Evolutionary conservation across 2,113 vertebrate genomes (phyloP), one percentile per base, ranked within the genome.

Genomic region (Gadus macrocephalus): DNA sequence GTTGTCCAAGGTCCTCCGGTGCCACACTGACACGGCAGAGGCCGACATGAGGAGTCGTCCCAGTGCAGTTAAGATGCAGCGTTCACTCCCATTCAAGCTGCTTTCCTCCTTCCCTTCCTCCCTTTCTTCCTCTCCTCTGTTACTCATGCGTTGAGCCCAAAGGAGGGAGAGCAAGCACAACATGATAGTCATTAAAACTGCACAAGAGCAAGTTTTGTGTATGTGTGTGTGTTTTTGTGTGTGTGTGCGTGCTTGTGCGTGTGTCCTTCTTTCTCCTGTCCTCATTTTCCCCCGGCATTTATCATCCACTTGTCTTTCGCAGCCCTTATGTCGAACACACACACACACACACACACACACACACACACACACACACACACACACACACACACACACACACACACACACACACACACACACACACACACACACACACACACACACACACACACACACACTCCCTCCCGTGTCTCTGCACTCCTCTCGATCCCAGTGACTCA

Each of bases 371-470:
- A 31, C 31, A 31, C 31, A 3, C 31, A 31, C 31, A 3, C 31
- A 31, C 31, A 35, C 31, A 35, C 42, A 12, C 42, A 49, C 42
- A 49, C 77, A 79, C 81, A 76, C 74, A 31, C 64, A 19, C 71
- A 4, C 31, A 35, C 31, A 35, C 31, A 4, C 31, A 35, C 31
- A 35, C 31, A 4, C 31, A 35, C 31, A 35, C 31, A 4, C 31
- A 35, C 31, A 35, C 31, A 4, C 31, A 35, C 31, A 35, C 31
- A 4, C 31, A 35, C 31, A 35, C 31, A 4, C 31, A 35, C 31
- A 35, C 31, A 35, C 31, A 35, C 77, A 79, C 81, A 76, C 74
- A 31, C 64, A 19, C 71, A 62, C 6, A 8, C 15, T 49, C 0
- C 42, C 9, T 35, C 42, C 42, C 42, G 12, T 49, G 5, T 49